Evolutionary conservation across 2,888 invertebrate species (phyloP).

Genomic region (Teleogryllus oceanicus): DNA sequence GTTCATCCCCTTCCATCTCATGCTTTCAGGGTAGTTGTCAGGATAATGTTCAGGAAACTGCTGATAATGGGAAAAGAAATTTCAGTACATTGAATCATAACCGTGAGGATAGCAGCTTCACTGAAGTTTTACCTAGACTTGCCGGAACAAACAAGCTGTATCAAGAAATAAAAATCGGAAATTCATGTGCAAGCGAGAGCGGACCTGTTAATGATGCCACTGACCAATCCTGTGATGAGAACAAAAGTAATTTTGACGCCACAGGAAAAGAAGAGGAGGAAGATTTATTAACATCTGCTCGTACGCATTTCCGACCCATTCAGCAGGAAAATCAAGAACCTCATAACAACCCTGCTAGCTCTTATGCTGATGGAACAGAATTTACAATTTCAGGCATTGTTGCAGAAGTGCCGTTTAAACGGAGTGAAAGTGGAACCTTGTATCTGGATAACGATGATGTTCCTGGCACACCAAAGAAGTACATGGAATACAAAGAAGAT

Average conservation of each 20-base stretch:
- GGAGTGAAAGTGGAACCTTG: constrained; percentile 63
- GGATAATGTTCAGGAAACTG: not conserved
- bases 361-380: constrained; percentile 66
- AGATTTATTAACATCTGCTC: constrained; percentile 70
- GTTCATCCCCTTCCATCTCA: not conserved
- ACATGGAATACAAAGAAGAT: constrained; percentile 51
- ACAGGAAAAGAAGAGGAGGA: constrained; percentile 50
- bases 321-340: constrained; percentile 51
- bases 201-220: not conserved
- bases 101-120: constrained; percentile 60
- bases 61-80: constrained; percentile 42
- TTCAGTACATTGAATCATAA: constrained; percentile 60
- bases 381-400: constrained; percentile 62
- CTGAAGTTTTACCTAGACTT: constrained; percentile 53
- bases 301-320: constrained; percentile 82
- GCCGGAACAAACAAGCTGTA: not conserved
- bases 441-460: constrained; percentile 53
- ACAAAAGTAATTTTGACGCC: constrained; percentile 21
- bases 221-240: constrained; percentile 27
- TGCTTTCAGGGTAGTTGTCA: not conserved
- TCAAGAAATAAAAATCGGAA: not conserved
- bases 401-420: constrained; percentile 62
- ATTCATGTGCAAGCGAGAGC: not conserved
- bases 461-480: constrained; percentile 43
- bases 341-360: constrained; percentile 48